Conservation (phyloP, 2,113 vertebrate species). For the Bungarus multicinctus region DNA sequence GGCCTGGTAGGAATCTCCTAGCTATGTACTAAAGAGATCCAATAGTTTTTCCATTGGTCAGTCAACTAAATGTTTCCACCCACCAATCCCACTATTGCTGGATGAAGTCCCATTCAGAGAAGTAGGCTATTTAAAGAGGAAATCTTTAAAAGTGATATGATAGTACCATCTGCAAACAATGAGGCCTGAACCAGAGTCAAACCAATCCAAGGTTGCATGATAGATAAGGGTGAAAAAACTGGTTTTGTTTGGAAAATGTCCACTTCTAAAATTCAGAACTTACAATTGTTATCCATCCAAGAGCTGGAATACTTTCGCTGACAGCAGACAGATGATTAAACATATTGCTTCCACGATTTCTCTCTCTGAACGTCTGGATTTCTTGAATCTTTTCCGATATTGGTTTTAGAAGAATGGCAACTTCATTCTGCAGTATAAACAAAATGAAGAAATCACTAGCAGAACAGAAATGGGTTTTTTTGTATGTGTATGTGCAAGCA, state of each 20-base stretch:
- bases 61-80: background rate
- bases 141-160: background rate
- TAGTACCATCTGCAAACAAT: background rate
- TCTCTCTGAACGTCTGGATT: conserved; percentile 91
- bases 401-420: conserved; percentile 85
- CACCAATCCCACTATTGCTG: background rate
- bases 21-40: background rate
- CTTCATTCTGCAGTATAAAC: conserved; percentile 72
- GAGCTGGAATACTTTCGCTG: conserved; percentile 95
- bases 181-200: background rate
- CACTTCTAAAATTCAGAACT: conserved; percentile 25
- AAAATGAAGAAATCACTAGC: fast-evolving
- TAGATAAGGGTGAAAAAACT: background rate
- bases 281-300: conserved; percentile 97
- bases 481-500: background rate
- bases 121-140: background rate
- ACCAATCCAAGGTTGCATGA: background rate
- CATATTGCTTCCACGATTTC: conserved; percentile 86
- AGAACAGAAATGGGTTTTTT: background rate
- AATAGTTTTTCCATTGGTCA: background rate
- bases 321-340: conserved; percentile 96
- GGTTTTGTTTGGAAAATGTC: background rate
- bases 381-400: conserved; percentile 94
- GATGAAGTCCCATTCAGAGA: background rate
- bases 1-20: background rate